A percentile compares a stretch with the other conserved stretches of the same genome.
Conservation (phyloP, 1,140 invertebrate genomes). For the Temnothorax curvispinosus region DNA sequence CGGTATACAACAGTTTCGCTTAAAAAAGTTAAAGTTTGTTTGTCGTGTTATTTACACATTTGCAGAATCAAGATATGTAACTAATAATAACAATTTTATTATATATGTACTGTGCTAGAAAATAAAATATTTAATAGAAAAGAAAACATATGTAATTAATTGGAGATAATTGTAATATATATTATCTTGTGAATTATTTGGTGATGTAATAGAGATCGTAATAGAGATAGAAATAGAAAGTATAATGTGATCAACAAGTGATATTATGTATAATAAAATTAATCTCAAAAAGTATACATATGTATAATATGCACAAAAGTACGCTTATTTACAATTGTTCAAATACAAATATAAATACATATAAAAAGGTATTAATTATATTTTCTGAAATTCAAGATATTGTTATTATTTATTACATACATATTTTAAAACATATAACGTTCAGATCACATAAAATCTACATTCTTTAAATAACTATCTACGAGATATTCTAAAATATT, state of each 20-base stretch:
- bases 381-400: not conserved
- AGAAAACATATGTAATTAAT: not conserved
- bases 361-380: not conserved
- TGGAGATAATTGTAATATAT: not conserved
- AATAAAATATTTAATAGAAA: constrained; percentile 2
- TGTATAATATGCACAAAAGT: not conserved
- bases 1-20: not conserved
- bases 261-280: not conserved
- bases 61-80: not conserved
- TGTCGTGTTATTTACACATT: constrained; percentile 10
- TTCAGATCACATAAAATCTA: not conserved
- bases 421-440: not conserved
- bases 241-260: not conserved
- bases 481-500: not conserved
- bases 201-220: not conserved
- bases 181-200: not conserved
- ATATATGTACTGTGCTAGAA: not conserved
- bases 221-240: not conserved
- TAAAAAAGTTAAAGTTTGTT: not conserved
- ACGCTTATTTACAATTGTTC: constrained; percentile 13
- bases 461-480: not conserved
- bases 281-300: not conserved
- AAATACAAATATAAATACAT: not conserved
- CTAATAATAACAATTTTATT: not conserved
- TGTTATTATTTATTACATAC: not conserved